Evolutionary conservation across 2,797 vertebrate species (phyloP).

Genomic region (Heteromormyrus szaboi): DNA sequence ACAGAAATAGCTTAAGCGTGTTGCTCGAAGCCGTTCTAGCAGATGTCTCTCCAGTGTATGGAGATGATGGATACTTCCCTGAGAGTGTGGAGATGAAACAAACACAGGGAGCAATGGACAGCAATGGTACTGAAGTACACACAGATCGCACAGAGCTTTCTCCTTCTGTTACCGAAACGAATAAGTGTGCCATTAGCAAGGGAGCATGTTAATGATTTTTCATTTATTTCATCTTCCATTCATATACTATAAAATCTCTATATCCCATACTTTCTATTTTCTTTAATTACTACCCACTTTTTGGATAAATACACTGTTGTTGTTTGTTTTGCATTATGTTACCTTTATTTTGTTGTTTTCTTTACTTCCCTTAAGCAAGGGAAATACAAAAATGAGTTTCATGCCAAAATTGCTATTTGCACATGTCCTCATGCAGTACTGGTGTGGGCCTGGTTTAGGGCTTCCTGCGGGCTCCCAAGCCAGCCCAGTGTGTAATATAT

Average conservation of each 20-base stretch:
- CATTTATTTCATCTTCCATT: not conserved
- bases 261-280: not conserved
- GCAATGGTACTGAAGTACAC: not conserved
- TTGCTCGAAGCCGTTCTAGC: not conserved
- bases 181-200: not conserved
- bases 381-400: not conserved
- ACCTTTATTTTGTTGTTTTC: not conserved
- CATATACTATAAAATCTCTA: not conserved
- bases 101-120: not conserved
- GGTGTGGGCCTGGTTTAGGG: not conserved
- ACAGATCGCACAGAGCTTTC: not conserved
- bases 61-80: not conserved
- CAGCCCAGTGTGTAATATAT: not conserved
- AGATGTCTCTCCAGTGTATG: not conserved
- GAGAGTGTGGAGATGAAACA: not conserved
- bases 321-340: not conserved
- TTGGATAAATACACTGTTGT: not conserved
- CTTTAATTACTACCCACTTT: not conserved
- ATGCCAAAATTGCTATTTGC: not conserved
- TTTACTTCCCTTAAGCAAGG: not conserved
- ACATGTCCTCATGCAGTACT: not conserved
- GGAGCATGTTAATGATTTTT: not conserved
- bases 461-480: not conserved
- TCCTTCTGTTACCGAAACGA: not conserved
- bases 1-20: not conserved